phyloP scores from a whole-genome alignment of 2,888 invertebrate genomes.

The Deroplatys truncata region DNA sequence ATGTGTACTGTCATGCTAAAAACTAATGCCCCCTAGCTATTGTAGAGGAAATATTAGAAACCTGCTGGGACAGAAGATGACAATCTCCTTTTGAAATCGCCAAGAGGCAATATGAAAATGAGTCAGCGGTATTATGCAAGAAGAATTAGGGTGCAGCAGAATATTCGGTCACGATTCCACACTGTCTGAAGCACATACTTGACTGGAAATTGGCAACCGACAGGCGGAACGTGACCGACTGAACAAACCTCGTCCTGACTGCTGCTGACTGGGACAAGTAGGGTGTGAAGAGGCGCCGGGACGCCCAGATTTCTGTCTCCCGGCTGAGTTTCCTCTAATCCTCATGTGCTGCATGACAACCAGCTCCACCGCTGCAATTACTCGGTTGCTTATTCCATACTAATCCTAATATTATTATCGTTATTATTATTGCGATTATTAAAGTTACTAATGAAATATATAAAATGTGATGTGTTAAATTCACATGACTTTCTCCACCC shows the following conservation, averaged over 20 bases:
- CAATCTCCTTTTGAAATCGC: background rate
- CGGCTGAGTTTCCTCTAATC: background rate
- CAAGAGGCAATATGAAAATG: background rate
- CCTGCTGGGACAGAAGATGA: background rate
- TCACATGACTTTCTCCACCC: too few relatives aligned
- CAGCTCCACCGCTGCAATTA: too few relatives aligned
- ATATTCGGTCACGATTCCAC: background rate
- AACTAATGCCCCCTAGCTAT: too few relatives aligned
- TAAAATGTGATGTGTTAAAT: too few relatives aligned
- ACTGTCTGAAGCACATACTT: background rate
- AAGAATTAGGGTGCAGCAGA: background rate
- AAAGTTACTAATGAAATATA: too few relatives aligned
- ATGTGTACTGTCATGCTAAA: too few relatives aligned
- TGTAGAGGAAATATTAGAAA: too few relatives aligned
- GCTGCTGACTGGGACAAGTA: background rate
- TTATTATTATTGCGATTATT: too few relatives aligned
- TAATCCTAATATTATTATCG: too few relatives aligned
- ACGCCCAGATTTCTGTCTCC: background rate
- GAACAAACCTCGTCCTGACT: background rate
- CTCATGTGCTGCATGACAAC: background rate
- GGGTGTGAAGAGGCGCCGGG: background rate
- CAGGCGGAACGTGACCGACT: conserved; percentile 11
- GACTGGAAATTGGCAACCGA: conserved; percentile 5
- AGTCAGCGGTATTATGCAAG: background rate
- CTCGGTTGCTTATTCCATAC: too few relatives aligned